These are phyloP conservation scores for Lemur catta DNA, from an alignment of 2,797 vertebrate species.

Conservation along the genomic window DNA sequence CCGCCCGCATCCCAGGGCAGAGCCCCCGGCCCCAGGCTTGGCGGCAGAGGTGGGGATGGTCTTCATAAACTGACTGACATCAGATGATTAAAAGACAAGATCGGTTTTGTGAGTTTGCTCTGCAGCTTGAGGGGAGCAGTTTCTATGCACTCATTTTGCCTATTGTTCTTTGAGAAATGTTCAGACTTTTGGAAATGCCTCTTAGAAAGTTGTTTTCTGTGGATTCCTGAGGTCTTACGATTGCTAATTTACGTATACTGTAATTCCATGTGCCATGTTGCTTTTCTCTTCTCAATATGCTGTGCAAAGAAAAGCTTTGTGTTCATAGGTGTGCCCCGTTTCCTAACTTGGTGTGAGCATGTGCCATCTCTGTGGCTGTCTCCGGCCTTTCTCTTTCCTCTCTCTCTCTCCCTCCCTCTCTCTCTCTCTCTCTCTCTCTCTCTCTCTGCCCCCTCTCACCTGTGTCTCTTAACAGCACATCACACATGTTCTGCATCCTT, in stretches of 20 bases:
- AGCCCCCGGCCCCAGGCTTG: no score
- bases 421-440: fast-evolving
- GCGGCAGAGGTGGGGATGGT: neutral
- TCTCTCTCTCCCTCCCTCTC: fast-evolving
- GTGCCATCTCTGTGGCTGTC: neutral
- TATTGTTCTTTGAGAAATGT: neutral
- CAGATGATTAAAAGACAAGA: neutral
- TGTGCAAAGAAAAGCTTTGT: neutral
- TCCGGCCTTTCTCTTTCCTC: neutral
- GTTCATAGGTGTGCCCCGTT: fast-evolving
- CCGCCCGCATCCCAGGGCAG: no score
- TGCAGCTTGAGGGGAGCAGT: neutral
- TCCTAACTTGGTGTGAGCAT: fast-evolving
- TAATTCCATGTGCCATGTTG: fast-evolving
- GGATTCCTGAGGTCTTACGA: neutral
- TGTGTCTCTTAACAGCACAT: neutral
- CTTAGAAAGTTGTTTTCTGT: neutral
- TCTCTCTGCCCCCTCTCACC: fast-evolving
- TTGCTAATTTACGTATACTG: neutral
- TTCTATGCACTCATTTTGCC: neutral
- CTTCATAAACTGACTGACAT: neutral
- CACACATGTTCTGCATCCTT: neutral
- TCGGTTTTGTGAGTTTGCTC: neutral
- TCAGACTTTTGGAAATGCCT: neutral
- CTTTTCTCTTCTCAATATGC: neutral